These are phyloP conservation scores for Chinchilla lanigera DNA, from an alignment of 2,113 vertebrate species.

Conservation along the genomic window DNA sequence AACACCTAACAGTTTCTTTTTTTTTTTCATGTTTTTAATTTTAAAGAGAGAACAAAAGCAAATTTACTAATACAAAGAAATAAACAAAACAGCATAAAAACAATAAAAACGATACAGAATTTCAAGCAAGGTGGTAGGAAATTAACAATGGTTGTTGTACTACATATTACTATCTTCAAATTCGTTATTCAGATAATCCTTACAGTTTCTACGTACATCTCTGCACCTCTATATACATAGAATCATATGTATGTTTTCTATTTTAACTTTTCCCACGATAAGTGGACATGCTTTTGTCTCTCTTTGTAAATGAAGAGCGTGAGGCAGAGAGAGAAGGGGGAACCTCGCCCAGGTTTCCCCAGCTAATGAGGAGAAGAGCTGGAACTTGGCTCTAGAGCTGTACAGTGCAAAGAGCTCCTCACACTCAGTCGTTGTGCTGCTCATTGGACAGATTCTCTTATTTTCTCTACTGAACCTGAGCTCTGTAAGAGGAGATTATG, in stretches of 20 bases:
- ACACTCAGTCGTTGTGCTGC: neutral
- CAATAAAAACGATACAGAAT: no score
- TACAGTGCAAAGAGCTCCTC: neutral
- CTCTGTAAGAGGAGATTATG: neutral
- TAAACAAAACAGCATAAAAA: no score
- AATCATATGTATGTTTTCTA: neutral
- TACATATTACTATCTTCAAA: no score
- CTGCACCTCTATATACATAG: neutral
- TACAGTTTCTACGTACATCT: neutral
- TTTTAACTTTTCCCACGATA: neutral
- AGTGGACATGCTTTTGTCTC: neutral
- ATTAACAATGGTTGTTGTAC: no score
- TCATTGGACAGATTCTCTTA: neutral
- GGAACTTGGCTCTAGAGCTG: neutral
- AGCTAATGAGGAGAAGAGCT: neutral
- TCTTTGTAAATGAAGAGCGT: neutral
- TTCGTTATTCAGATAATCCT: no score
- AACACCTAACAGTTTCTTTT: neutral
- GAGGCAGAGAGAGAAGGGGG: neutral
- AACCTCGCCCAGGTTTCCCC: neutral
- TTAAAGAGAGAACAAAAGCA: no score
- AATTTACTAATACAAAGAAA: no score
- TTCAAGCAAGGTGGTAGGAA: no score
- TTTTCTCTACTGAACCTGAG: neutral
- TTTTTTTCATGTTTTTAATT: no score